phyloP scores from a whole-genome alignment of 2,888 invertebrate genomes.

The Ectropis crepuscularia region DNA sequence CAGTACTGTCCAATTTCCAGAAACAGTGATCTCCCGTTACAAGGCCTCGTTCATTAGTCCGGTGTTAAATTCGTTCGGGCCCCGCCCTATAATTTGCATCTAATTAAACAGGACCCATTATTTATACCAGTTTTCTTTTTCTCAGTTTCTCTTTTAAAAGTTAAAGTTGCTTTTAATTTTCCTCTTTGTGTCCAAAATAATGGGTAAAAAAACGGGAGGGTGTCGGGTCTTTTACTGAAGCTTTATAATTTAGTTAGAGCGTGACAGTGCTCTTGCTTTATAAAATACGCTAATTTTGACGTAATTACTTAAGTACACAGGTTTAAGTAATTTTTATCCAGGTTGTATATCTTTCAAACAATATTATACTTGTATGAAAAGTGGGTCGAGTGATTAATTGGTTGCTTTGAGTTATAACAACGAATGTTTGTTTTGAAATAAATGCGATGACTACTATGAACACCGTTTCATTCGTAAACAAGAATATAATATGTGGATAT shows the following conservation, averaged over 20 bases:
- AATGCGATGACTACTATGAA: no score
- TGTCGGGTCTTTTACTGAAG: neutral
- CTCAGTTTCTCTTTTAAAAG: conserved; percentile 20
- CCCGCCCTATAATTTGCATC: conserved; percentile 42
- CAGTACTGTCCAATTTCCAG: neutral
- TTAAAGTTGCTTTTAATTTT: conserved; percentile 19
- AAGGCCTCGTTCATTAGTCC: conserved; percentile 35
- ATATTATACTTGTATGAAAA: no score
- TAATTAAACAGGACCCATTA: conserved; percentile 41
- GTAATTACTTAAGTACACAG: no score
- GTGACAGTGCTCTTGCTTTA: no score
- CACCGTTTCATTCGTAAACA: no score
- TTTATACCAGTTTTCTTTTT: conserved; percentile 37
- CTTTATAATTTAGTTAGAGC: neutral
- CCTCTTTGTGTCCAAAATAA: conserved; percentile 16
- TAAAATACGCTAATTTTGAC: no score
- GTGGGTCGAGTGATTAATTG: no score
- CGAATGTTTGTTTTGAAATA: no score
- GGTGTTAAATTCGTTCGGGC: conserved; percentile 38
- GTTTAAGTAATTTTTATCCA: no score
- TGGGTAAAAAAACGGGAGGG: conserved; percentile 1
- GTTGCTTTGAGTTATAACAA: no score
- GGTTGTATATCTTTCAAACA: no score
- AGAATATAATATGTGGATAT: no score
- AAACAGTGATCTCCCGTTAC: conserved; percentile 26